Evolutionary conservation across 2,888 invertebrate genomes (phyloP).

Genomic region (Helobdella robusta): DNA sequence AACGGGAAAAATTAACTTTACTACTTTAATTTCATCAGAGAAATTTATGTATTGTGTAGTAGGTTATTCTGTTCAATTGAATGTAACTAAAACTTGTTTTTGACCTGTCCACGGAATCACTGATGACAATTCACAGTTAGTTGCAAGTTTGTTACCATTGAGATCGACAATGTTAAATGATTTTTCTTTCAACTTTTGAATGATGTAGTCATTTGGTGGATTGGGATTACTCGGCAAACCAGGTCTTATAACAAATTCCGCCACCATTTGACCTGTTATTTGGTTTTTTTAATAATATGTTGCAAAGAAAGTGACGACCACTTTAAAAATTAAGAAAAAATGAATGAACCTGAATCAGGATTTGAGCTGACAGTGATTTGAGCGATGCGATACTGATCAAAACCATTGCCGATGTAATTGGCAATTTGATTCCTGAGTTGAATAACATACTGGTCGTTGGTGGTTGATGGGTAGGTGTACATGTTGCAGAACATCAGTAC

Average conservation of each 20-base stretch:
- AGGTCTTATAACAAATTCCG: slow-evolving; percentile 8
- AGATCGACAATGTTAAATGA: not conserved
- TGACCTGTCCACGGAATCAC: slow-evolving; percentile 18
- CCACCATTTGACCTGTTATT: not conserved
- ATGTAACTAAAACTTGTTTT: too few relatives aligned
- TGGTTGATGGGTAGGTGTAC: not conserved
- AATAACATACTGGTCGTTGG: not conserved
- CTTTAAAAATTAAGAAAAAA: not conserved
- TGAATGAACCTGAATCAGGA: slow-evolving; percentile 9
- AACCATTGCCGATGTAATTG: not conserved
- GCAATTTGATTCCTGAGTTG: not conserved
- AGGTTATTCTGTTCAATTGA: too few relatives aligned
- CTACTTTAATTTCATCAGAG: too few relatives aligned
- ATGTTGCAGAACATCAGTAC: slow-evolving; percentile 14
- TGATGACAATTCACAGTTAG: not conserved
- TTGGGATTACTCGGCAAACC: not conserved
- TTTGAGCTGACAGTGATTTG: slow-evolving; percentile 8
- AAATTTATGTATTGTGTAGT: too few relatives aligned
- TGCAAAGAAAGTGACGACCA: not conserved
- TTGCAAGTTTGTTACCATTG: slow-evolving; percentile 4
- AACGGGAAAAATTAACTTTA: not conserved
- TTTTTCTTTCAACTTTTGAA: not conserved
- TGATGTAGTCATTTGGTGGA: not conserved
- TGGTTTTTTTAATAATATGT: not conserved
- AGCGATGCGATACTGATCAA: slow-evolving; percentile 6